Conservation (phyloP, 2,113 vertebrate species). For the Halcyon senegalensis region DNA sequence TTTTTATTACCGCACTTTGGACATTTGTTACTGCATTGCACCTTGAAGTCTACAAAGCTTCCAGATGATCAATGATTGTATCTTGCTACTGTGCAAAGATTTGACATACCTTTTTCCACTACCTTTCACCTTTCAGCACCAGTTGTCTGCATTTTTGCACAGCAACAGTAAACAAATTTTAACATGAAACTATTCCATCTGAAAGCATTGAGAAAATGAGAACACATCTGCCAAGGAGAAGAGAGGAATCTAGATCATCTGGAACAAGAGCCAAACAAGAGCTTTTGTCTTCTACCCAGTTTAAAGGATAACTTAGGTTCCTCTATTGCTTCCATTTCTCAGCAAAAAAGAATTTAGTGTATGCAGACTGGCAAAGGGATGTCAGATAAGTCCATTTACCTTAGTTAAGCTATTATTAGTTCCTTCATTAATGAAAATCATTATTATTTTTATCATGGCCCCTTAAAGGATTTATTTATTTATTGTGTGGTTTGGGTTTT, state of each 20-base stretch:
- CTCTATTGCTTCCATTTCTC: background rate
- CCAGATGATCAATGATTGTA: background rate
- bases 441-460: background rate
- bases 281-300: background rate
- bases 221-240: background rate
- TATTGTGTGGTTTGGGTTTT: no score
- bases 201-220: background rate
- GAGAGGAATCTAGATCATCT: background rate
- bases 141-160: background rate
- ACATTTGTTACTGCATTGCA: background rate
- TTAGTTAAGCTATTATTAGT: background rate
- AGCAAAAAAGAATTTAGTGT: accelerated
- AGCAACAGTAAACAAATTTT: background rate
- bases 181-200: background rate
- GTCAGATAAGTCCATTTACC: background rate
- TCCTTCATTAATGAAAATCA: background rate
- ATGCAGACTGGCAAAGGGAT: background rate
- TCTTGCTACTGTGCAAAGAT: background rate
- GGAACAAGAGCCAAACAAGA: background rate
- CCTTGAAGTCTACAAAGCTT: background rate
- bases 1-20: background rate
- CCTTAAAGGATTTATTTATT: background rate
- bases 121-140: background rate
- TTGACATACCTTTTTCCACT: background rate
- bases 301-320: background rate